These are phyloP conservation scores for Epinephelus fuscoguttatus DNA, from an alignment of 2,113 vertebrate genomes.

Conservation along the genomic window DNA sequence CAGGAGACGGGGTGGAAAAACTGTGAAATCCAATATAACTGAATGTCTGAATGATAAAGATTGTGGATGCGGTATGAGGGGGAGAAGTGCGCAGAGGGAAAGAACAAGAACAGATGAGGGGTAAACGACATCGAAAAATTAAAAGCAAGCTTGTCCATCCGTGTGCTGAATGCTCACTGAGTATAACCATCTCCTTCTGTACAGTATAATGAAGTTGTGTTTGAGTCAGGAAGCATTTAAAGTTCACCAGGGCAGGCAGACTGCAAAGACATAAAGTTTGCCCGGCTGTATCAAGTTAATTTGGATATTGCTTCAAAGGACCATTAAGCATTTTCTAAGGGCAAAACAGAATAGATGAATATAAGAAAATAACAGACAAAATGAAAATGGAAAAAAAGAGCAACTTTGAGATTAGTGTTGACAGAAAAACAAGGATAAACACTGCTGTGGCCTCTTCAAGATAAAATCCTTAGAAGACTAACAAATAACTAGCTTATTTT, in stretches of 20 bases:
- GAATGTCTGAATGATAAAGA: background rate
- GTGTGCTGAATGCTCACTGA: background rate
- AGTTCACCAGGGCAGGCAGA: slow-evolving; percentile 18
- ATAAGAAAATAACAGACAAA: background rate
- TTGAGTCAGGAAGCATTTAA: slow-evolving; percentile 17
- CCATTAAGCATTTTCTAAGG: background rate
- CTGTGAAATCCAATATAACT: slow-evolving; percentile 19
- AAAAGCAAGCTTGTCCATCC: background rate
- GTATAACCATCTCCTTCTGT: background rate
- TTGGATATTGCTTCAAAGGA: background rate
- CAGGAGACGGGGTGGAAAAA: background rate
- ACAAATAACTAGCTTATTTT: too few relatives aligned
- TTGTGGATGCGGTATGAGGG: background rate
- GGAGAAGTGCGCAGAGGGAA: background rate
- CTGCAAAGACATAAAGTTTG: background rate
- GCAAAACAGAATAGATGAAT: background rate
- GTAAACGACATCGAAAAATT: background rate
- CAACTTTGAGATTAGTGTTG: too few relatives aligned
- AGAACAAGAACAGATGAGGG: background rate
- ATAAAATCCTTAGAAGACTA: too few relatives aligned
- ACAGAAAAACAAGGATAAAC: too few relatives aligned
- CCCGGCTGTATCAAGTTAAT: background rate
- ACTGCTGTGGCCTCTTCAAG: too few relatives aligned
- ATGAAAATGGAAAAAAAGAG: too few relatives aligned
- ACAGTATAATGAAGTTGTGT: background rate